Conservation (phyloP, 2,797 vertebrate species). For the Dromococcyx pavoninus region DNA sequence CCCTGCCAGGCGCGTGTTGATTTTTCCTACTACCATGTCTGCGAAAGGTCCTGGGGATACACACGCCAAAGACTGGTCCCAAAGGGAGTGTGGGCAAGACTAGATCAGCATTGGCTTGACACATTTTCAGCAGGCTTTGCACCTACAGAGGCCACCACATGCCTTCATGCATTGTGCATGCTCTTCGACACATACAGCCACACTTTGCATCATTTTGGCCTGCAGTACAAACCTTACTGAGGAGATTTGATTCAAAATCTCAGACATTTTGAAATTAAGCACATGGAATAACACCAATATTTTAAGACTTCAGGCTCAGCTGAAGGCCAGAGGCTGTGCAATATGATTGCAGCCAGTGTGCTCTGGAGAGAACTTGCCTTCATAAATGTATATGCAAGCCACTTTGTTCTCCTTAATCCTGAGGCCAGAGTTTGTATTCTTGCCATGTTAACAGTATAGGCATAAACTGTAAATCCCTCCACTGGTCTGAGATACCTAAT, state of each 20-base stretch:
- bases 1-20: background rate
- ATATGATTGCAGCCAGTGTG: background rate
- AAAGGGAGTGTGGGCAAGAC: background rate
- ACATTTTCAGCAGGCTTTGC: background rate
- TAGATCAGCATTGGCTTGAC: background rate
- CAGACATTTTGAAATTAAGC: background rate
- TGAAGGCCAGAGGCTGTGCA: background rate
- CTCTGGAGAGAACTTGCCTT: background rate
- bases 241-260: no score
- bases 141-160: no score
- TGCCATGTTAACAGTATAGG: background rate
- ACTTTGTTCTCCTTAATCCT: background rate
- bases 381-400: background rate
- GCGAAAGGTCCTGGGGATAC: background rate
- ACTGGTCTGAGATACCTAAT: background rate
- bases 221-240: background rate
- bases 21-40: background rate
- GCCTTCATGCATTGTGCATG: background rate
- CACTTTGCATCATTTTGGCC: background rate
- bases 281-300: background rate
- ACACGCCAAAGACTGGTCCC: background rate
- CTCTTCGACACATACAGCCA: accelerated
- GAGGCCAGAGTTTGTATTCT: background rate
- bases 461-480: background rate
- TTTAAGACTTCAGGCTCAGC: background rate